These are phyloP conservation scores for Homarus americanus DNA, from an alignment of 1,140 invertebrate genomes.

Conservation along the genomic window DNA sequence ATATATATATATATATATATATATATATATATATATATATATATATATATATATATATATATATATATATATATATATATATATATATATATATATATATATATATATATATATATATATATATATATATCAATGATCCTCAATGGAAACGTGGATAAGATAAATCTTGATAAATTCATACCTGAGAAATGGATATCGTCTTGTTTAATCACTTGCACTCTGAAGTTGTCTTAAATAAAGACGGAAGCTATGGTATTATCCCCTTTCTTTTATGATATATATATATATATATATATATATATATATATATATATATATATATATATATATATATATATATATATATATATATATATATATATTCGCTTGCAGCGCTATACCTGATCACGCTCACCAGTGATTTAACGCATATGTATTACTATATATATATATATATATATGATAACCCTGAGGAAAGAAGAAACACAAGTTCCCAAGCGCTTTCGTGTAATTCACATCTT, in stretches of 20 bases:
- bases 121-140: no score
- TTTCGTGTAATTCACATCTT: no score
- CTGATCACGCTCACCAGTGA: background rate
- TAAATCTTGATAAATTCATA: no score
- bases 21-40: slow-evolving; percentile 29
- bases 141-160: no score
- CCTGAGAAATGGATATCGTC: background rate
- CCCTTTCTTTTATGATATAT: no score
- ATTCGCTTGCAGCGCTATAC: background rate
- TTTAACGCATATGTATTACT: background rate
- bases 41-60: slow-evolving; percentile 54
- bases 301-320: slow-evolving; percentile 24
- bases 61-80: slow-evolving; percentile 52
- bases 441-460: no score
- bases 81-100: slow-evolving; percentile 41
- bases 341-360: no score
- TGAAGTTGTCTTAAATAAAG: no score
- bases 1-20: slow-evolving; percentile 21
- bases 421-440: no score
- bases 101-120: background rate
- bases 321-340: slow-evolving; percentile 6
- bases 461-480: no score
- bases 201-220: background rate
- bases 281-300: no score
- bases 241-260: no score